Base-by-base conservation (phyloP, 2,113 vertebrate species). In the Eira barbara region DNA sequence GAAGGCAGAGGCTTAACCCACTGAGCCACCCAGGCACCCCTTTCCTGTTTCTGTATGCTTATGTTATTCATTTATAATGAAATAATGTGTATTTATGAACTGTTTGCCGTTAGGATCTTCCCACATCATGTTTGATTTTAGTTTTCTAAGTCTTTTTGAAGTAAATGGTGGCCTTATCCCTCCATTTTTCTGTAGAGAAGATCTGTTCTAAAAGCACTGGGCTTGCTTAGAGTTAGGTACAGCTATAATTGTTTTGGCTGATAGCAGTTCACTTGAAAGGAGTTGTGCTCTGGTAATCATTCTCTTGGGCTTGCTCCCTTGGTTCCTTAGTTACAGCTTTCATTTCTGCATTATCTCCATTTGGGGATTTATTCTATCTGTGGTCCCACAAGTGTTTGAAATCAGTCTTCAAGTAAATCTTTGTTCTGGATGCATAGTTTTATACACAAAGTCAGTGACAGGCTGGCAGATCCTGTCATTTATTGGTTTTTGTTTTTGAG, bases 321-420 rank as follows among this genome's bases (percentile, higher is more conserved):
- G 49, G 67, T 71, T 97, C 45, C 97, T 92, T 96, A 81, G 94
- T 89, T 90, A 94, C 74, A 84, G 36, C n/a, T 93, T 42, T 92
- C 45, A 39, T 10, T 61, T 94, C 91, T 92, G 2, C 20, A 21
- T 89, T 47, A 89, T 94, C 9, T 87, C 1, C 90, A 36, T 49
- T 49, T 93, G 69, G 92, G 80, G 73, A 63, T 97, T 95, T 31
- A 21, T 83, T 76, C 18, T 49, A 31, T 36, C 63, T 67, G 0
- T 85, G 65, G 39, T 89, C 27, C 52, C 45, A 45, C 86, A 87
- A 76, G n/a, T 83, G 61, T 57, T 92, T 93, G 78, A 81, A 95
- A 74, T 91, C 36, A 81, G 17, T 63, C 42, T 42, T 17, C 69
- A 71, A 7, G 36, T 78, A 57, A 90, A 20, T 86, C 65, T 73